Evolutionary conservation across 2,113 vertebrate species (phyloP), one percentile per base, ranked within the genome.

Genomic region (Bujurquina vittata): DNA sequence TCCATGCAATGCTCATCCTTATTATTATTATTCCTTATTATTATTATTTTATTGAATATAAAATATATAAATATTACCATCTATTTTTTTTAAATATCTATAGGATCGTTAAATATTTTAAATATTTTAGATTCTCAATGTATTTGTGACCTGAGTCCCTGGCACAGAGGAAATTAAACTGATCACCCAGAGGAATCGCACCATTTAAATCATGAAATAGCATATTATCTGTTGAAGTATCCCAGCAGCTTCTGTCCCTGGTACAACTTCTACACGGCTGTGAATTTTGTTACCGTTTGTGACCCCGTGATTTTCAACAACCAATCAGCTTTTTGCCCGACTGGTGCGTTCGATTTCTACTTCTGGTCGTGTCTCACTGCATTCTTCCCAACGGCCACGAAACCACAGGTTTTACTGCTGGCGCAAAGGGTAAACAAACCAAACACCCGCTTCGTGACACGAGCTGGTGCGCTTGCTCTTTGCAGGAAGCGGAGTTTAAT

Each of bases 281-380:
- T 63, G 20, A 8, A 59, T 43, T 12, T 78, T 49, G 20, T 26
- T 52, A 10, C 78, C 40, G 59, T 58, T 22, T 26, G 49, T 20
- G 3, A 14, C 37, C 90, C 22, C 77, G 81, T 89, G 90, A 80
- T 86, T 65, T 22, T 35, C 23, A 22, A 18, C 17, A 84, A 60
- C 94, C 93, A 94, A 94, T 95, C 80, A 55, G 2, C 10, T 56
- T 35, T 52, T 62, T 62, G 73, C 83, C 80, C 85, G 88, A 88
- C 80, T 18, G 79, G 60, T 84, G 85, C 72, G 87, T 76, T 95
- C 56, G 85, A 65, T 93, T 90, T 77, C 0, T 0, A 0, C 11
- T 2, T 59, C 80, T 1, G 0, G 1, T 2, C 5, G 43, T 75
- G 17, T 83, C 89, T 1, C n/a, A 12, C 3, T 0, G 0, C 3